These are phyloP conservation scores for Sarcophaga carnaria DNA, from an alignment of 2,888 invertebrate species.

Conservation along the genomic window DNA sequence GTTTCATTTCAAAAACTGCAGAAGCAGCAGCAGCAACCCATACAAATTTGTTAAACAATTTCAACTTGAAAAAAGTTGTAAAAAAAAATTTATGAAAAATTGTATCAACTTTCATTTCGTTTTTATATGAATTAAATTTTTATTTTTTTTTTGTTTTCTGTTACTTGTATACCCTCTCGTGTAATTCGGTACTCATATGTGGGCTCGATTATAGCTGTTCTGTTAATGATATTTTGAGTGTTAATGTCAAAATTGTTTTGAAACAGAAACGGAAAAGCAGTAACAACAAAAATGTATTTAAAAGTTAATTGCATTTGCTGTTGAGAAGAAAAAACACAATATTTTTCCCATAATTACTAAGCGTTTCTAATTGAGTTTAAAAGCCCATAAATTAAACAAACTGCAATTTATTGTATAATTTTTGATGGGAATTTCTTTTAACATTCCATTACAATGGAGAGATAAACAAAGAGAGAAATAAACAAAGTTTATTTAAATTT, in stretches of 20 bases:
- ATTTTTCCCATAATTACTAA: conserved; percentile 40
- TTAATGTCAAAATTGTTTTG: conserved; percentile 58
- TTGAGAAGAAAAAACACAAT: not conserved
- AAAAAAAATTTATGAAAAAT: conserved; percentile 11
- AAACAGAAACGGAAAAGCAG: not conserved
- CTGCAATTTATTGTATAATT: too few relatives aligned
- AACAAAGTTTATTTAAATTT: too few relatives aligned
- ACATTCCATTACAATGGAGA: too few relatives aligned
- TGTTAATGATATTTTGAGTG: conserved; percentile 64
- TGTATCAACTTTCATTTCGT: conserved; percentile 56
- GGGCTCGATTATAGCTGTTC: conserved; percentile 32
- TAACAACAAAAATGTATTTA: conserved; percentile 28
- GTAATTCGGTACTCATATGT: conserved; percentile 30
- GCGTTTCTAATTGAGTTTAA: not conserved
- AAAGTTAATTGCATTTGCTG: conserved; percentile 56
- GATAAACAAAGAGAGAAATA: too few relatives aligned
- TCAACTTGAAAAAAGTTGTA: not conserved
- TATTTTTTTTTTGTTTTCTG: not conserved
- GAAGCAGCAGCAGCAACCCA: conserved; percentile 14
- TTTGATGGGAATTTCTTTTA: too few relatives aligned
- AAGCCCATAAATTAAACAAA: too few relatives aligned
- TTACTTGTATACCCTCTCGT: conserved; percentile 1
- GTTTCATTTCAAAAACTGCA: not conserved
- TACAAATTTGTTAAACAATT: conserved; percentile 53
- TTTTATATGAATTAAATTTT: conserved; percentile 37